Base-by-base conservation (phyloP, 2,888 invertebrate species). In the Endotricha flammealis region DNA sequence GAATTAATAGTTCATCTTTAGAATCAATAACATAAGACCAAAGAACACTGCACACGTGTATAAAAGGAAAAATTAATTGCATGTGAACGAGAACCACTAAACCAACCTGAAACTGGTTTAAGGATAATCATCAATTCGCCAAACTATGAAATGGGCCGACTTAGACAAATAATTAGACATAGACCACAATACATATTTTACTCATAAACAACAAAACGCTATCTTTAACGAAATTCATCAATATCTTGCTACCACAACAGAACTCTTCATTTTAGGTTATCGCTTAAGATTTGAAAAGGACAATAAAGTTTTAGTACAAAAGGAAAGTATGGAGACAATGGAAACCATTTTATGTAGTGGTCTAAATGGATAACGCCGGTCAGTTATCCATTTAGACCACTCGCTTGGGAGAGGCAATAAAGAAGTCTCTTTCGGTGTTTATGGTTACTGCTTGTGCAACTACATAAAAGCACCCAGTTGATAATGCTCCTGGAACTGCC, bases 321-420 rank as follows among this genome's bases (percentile, higher is more conserved):
- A 51, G 49, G 50, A 61, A 56, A 43, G 43, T 44, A 41, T 41
- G 48, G 50, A 64, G 64, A 79, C 79, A 80, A 77, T 70, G 58
- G 72, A 55, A 58, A 64, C 67, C 71, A 74, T 70, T 77, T 74
- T 70, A 62, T 61, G 72, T 77, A 80, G 82, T 80, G 80, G 77
- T 57, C 65, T 64, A 65, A 72, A 71, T 58, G 69, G 75, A 74
- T 66, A 77, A 64, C 68, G 54, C 51, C 54, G 62, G 63, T 58
- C 56, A 59, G 64, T 75, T 82, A 81, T 81, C n/a, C n/a, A n/a
- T n/a, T n/a, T n/a, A n/a, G n/a, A n/a, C n/a, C n/a, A n/a, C n/a
- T n/a, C n/a, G n/a, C 81, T 69, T 53, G 56, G 53, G 46, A 64
- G 63, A 57, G 62, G 70, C 62, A 70, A 76, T 81, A 80, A 81